phyloP scores from a whole-genome alignment of 2,888 invertebrate genomes.

The Lepidonotus clava region DNA sequence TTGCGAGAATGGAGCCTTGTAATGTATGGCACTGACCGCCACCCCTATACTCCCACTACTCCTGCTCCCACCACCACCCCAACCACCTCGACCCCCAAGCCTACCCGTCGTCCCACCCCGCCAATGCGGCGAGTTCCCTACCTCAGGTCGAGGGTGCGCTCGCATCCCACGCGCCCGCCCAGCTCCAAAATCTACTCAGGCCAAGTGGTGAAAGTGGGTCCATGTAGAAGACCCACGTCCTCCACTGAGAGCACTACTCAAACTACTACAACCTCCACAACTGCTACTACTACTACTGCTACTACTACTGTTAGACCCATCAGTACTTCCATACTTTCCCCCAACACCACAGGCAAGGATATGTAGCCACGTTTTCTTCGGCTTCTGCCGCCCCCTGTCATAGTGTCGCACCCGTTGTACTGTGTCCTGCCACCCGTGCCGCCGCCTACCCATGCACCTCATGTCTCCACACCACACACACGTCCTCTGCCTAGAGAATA shows the following conservation, averaged over 20 bases:
- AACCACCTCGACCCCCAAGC: constrained; percentile 1
- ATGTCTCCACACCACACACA: background rate
- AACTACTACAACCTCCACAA: constrained; percentile 10
- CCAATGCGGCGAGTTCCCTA: background rate
- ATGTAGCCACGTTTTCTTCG: constrained; percentile 20
- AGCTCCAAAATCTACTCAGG: constrained; percentile 7
- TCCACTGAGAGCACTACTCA: background rate
- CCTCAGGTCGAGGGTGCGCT: constrained; percentile 29
- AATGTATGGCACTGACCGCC: constrained; percentile 90
- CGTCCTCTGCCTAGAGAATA: background rate
- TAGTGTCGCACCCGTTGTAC: background rate
- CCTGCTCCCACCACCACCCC: constrained; percentile 39
- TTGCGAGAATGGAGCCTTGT: constrained; percentile 96
- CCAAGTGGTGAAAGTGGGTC: constrained; percentile 27
- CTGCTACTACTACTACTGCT: constrained; percentile 3
- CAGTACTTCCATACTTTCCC: constrained; percentile 47
- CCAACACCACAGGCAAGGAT: constrained; percentile 48
- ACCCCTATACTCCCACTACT: constrained; percentile 62
- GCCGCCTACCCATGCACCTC: constrained; percentile 21
- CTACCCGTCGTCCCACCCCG: background rate
- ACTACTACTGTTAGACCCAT: constrained; percentile 50
- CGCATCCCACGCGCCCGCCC: constrained; percentile 20
- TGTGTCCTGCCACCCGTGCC: background rate
- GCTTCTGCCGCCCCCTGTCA: constrained; percentile 1
- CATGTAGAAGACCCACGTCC: constrained; percentile 27